phyloP scores from a whole-genome alignment of 2,113 vertebrate genomes.

The Chaetodon trifascialis region DNA sequence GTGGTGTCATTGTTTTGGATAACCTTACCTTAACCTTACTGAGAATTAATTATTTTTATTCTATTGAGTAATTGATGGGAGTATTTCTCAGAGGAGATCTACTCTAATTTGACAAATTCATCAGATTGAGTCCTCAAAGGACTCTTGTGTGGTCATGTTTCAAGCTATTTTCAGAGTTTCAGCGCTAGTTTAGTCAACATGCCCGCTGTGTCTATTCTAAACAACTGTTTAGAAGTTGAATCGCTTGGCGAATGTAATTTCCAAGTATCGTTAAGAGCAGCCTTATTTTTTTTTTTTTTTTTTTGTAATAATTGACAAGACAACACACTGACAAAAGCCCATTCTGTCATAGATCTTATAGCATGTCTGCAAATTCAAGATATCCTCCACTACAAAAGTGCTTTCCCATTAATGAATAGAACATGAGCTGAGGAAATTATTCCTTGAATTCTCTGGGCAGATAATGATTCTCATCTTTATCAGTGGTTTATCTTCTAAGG shows the following conservation, averaged over 20 bases:
- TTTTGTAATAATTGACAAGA: slow-evolving; percentile 57
- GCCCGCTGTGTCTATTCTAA: slow-evolving; percentile 53
- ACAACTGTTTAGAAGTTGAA: slow-evolving; percentile 56
- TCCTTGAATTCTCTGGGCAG: slow-evolving; percentile 81
- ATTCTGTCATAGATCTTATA: slow-evolving; percentile 66
- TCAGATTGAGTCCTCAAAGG: not conserved
- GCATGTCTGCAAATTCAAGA: slow-evolving; percentile 77
- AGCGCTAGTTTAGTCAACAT: slow-evolving; percentile 1
- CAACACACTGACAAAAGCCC: slow-evolving; percentile 59
- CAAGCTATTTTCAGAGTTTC: slow-evolving; percentile 29
- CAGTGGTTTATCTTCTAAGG: slow-evolving; percentile 86
- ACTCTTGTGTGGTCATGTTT: slow-evolving; percentile 32
- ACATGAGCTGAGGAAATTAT: slow-evolving; percentile 79
- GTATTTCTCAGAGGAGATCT: slow-evolving; percentile 20
- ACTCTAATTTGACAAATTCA: slow-evolving; percentile 28
- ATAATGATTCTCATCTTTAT: slow-evolving; percentile 86
- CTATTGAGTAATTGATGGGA: slow-evolving; percentile 6
- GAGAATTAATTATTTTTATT: slow-evolving; percentile 22
- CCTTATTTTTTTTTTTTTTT: not conserved
- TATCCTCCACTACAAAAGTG: slow-evolving; percentile 75
- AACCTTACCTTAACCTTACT: not conserved
- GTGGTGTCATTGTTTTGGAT: not conserved
- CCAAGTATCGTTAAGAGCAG: slow-evolving; percentile 37
- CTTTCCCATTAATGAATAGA: slow-evolving; percentile 80
- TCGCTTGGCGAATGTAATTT: slow-evolving; percentile 55